These are phyloP conservation scores for Leuctra nigra DNA, from an alignment of 2,888 invertebrate species.

Conservation along the genomic window DNA sequence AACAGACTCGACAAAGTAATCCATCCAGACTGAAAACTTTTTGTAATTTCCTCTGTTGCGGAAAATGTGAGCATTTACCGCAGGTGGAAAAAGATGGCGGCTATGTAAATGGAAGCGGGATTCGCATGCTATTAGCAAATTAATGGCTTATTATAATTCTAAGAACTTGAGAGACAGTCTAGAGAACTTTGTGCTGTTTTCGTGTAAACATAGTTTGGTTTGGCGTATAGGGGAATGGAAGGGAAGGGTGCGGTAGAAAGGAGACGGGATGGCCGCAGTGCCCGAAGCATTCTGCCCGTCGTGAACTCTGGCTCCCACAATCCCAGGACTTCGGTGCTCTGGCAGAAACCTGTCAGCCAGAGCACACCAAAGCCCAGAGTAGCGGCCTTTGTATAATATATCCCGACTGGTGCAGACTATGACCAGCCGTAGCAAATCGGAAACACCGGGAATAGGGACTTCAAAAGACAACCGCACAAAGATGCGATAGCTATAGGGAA, in stretches of 20 bases:
- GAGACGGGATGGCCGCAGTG: not conserved
- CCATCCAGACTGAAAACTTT: not conserved
- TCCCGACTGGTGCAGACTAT: not conserved
- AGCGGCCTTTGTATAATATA: not conserved
- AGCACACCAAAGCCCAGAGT: not conserved
- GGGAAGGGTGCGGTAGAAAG: not conserved
- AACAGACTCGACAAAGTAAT: constrained; percentile 1
- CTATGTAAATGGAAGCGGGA: not conserved
- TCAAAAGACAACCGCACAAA: not conserved
- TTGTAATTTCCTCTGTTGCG: not conserved
- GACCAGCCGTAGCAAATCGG: not conserved
- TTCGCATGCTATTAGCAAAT: not conserved
- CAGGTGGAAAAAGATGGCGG: not conserved
- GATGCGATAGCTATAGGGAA: not conserved
- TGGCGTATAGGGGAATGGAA: not conserved
- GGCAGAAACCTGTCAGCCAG: not conserved
- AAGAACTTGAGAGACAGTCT: not conserved
- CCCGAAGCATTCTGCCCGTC: not conserved
- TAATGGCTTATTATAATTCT: not conserved
- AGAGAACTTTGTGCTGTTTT: not conserved
- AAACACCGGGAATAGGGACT: no score
- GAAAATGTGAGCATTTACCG: not conserved
- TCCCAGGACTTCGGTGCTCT: not conserved
- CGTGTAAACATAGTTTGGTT: not conserved
- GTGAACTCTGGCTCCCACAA: not conserved